phyloP scores from a whole-genome alignment of 2,113 vertebrate genomes.

The Peromyscus californicus region DNA sequence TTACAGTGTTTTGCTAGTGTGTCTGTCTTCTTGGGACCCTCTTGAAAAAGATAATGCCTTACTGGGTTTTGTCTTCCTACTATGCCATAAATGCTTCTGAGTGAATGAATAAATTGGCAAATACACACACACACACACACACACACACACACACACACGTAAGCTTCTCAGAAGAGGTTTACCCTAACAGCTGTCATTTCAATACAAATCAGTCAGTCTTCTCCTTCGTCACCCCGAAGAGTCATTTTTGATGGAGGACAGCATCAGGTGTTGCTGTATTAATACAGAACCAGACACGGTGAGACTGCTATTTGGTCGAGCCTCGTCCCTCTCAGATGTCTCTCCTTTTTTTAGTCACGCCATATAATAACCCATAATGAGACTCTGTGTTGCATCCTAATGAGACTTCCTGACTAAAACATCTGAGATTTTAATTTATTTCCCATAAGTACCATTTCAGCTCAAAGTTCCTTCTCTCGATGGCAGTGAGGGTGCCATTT shows the following conservation, averaged over 20 bases:
- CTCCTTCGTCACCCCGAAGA: constrained; percentile 34
- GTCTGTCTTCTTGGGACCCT: constrained; percentile 28
- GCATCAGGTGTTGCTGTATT: constrained; percentile 4
- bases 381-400: constrained; percentile 74
- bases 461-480: constrained; percentile 75
- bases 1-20: not conserved
- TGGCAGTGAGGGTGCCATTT: constrained; percentile 60
- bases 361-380: constrained; percentile 79
- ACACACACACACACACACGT: too few species aligned
- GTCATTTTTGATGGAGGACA: constrained; percentile 17
- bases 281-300: constrained; percentile 34
- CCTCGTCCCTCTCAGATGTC: constrained; percentile 63
- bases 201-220: constrained; percentile 29
- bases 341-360: constrained; percentile 77
- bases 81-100: constrained; percentile 50
- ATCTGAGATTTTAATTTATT: constrained; percentile 81
- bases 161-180: constrained; percentile 19
- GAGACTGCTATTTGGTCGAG: constrained; percentile 22
- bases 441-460: constrained; percentile 81
- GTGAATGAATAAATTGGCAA: constrained; percentile 55
- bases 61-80: constrained; percentile 51
- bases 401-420: constrained; percentile 81
- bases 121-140: not conserved
- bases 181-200: constrained; percentile 49
- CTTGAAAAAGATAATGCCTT: constrained; percentile 40